Percentiles rank a stretch among this genome's conserved stretches.
Conservation (phyloP, 2,113 vertebrate genomes). For the Hemiscyllium ocellatum region DNA sequence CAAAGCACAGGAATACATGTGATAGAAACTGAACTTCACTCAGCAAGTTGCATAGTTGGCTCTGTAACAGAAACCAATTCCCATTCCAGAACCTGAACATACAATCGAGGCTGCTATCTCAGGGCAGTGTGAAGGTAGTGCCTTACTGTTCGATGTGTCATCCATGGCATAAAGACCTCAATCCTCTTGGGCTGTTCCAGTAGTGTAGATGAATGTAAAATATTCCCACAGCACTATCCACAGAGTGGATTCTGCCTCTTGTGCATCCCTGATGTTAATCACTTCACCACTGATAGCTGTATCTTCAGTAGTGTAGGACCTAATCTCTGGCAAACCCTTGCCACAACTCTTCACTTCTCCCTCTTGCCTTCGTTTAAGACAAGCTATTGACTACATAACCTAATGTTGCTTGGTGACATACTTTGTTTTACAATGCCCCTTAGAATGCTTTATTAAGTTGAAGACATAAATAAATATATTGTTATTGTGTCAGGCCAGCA, state of each 20-base stretch:
- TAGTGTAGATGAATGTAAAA: not conserved
- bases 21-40: not conserved
- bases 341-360: too few species aligned
- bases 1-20: not conserved
- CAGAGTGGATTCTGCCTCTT: too few species aligned
- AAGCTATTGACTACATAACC: not conserved
- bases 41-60: not conserved
- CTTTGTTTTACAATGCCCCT: not conserved
- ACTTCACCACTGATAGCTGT: too few species aligned
- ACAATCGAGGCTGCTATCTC: not conserved
- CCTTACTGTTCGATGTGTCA: not conserved
- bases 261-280: too few species aligned
- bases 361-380: not conserved
- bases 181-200: not conserved
- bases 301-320: too few species aligned
- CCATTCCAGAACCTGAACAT: not conserved
- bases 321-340: too few species aligned
- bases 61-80: not conserved
- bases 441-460: not conserved
- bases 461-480: not conserved
- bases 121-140: not conserved
- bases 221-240: not conserved
- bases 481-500: not conserved
- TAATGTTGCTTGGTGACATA: not conserved
- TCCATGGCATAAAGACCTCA: not conserved